These are phyloP conservation scores for Echinometra lucunter DNA, from an alignment of 53 echinoderm and acorn worm genomes.

Conservation along the genomic window DNA sequence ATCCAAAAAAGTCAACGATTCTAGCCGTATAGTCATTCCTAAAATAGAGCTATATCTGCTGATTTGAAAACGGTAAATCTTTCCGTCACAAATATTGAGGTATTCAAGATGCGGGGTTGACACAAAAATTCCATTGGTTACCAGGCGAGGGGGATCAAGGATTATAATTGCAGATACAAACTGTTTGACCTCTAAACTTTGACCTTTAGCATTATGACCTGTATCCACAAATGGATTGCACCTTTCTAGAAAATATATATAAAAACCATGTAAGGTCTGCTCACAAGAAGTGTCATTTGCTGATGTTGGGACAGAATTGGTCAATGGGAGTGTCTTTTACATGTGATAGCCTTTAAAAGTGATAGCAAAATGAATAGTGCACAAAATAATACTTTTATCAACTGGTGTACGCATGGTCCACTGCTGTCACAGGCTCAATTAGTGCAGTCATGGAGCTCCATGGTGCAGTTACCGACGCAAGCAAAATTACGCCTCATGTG, in stretches of 20 bases:
- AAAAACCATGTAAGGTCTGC: no score
- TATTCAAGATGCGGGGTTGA: conserved; percentile 26
- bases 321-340: no score
- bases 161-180: neutral
- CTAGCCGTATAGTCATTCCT: conserved; percentile 8
- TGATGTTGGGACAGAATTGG: no score
- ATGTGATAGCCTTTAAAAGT: no score
- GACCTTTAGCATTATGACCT: conserved; percentile 2
- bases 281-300: no score
- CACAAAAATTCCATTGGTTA: neutral
- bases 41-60: conserved; percentile 49
- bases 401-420: no score
- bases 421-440: no score
- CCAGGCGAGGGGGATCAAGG: neutral
- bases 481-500: no score
- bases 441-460: no score
- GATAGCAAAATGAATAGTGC: no score
- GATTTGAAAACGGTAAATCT: neutral
- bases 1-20: neutral
- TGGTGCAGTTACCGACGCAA: no score
- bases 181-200: conserved; percentile 30
- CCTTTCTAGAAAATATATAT: neutral
- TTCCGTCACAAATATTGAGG: conserved; percentile 18
- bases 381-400: no score
- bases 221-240: conserved; percentile 1